Percentiles rank a stretch among this genome's conserved stretches.
Evolutionary conservation across 2,113 vertebrate genomes (phyloP).

Genomic region (Neomonachus schauinslandi): DNA sequence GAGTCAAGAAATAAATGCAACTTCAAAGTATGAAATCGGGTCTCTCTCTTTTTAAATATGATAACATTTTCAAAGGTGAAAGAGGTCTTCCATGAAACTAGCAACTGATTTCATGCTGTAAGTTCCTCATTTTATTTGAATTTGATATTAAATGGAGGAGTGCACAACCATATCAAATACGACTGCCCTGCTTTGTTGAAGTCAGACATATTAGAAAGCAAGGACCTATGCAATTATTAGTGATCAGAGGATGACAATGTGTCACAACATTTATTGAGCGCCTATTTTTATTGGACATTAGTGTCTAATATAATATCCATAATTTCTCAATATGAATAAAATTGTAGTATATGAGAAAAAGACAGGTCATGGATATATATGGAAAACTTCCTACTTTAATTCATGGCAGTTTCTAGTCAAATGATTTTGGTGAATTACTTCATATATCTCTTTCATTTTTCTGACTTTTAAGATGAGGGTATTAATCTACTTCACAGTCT

Average conservation of each 20-base stretch:
- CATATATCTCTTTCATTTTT: background rate
- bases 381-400: background rate
- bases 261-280: background rate
- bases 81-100: constrained; percentile 51
- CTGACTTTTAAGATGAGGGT: background rate
- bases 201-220: background rate
- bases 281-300: constrained; percentile 2
- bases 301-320: background rate
- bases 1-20: constrained; percentile 16
- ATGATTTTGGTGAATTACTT: background rate
- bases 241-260: background rate
- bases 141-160: constrained; percentile 45
- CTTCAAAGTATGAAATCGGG: constrained; percentile 43
- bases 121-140: constrained; percentile 48
- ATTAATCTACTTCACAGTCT: background rate
- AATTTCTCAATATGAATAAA: background rate
- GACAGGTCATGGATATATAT: background rate
- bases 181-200: constrained; percentile 1
- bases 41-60: constrained; percentile 55
- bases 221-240: background rate
- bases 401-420: background rate
- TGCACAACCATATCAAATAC: background rate
- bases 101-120: constrained; percentile 59
- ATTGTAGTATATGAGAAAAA: background rate
- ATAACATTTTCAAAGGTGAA: constrained; percentile 65